Evolutionary conservation across 2,113 vertebrate species (phyloP).

Genomic region (Xenopus laevis): DNA sequence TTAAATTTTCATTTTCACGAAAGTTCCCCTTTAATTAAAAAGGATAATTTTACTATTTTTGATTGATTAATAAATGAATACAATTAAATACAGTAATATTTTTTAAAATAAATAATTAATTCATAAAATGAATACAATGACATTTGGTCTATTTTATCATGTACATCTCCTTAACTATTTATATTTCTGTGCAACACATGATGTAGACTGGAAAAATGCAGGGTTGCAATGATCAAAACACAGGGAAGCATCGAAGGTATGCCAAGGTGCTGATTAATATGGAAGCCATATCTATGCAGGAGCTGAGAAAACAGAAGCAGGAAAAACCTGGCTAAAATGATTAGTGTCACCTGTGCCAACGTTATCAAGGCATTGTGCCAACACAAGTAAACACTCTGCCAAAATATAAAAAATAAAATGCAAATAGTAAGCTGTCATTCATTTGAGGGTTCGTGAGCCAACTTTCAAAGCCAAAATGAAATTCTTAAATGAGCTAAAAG

Average conservation of each 20-base stretch:
- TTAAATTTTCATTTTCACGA: no score
- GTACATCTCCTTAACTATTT: no score
- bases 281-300: slow-evolving; percentile 19
- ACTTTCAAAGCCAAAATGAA: slow-evolving; percentile 24
- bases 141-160: no score
- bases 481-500: slow-evolving; percentile 10
- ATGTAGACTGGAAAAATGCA: no score
- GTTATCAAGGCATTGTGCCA: slow-evolving; percentile 24
- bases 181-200: no score
- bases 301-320: slow-evolving; percentile 18
- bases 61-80: no score
- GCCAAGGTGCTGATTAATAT: not conserved
- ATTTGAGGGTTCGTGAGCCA: slow-evolving; percentile 14
- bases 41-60: no score
- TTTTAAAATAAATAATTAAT: no score
- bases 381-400: slow-evolving; percentile 37
- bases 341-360: slow-evolving; percentile 24
- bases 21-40: no score
- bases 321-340: slow-evolving; percentile 30
- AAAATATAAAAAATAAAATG: slow-evolving; percentile 32
- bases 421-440: slow-evolving; percentile 28
- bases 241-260: not conserved
- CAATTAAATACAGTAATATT: no score
- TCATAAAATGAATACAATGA: no score
- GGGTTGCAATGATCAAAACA: no score